phyloP scores from a whole-genome alignment of 2,888 invertebrate species.

The Cyaniris semiargus region DNA sequence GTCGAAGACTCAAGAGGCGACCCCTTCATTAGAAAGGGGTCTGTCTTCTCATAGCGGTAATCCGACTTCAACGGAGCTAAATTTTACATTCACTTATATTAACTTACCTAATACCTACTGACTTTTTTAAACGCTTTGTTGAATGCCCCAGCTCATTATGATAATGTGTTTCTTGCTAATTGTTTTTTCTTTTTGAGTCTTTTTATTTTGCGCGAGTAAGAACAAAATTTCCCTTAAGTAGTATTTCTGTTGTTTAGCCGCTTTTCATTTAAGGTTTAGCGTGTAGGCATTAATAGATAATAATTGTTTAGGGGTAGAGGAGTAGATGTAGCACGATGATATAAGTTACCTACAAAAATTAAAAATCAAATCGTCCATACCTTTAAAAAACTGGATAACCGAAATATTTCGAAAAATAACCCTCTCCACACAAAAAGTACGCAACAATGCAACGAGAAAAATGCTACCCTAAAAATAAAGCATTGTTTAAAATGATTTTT shows the following conservation, averaged over 20 bases:
- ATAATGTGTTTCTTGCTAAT: slow-evolving; percentile 1
- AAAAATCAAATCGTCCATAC: too few relatives aligned
- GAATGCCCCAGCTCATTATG: not conserved
- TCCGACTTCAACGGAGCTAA: slow-evolving; percentile 8
- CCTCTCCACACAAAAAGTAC: not conserved
- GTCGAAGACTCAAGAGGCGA: slow-evolving; percentile 37
- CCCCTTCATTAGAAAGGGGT: slow-evolving; percentile 38
- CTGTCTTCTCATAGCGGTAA: slow-evolving; percentile 26
- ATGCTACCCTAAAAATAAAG: slow-evolving; percentile 17
- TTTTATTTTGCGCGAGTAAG: not conserved
- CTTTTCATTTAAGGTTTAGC: not conserved
- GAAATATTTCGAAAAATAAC: not conserved
- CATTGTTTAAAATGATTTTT: slow-evolving; percentile 31
- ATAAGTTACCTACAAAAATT: too few relatives aligned
- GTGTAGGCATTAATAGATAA: not conserved
- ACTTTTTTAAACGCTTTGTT: slow-evolving; percentile 16
- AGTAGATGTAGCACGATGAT: too few relatives aligned
- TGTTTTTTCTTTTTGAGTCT: not conserved
- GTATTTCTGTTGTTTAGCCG: not conserved
- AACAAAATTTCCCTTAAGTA: not conserved
- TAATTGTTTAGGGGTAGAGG: not conserved
- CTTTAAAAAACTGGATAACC: not conserved
- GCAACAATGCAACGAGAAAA: slow-evolving; percentile 19
- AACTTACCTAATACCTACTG: slow-evolving; percentile 8
- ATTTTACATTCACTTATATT: slow-evolving; percentile 24